Percentiles rank a stretch among this genome's conserved stretches.
phyloP scores from a whole-genome alignment of 2,888 invertebrate species.

The Dichetophora obliterata region DNA sequence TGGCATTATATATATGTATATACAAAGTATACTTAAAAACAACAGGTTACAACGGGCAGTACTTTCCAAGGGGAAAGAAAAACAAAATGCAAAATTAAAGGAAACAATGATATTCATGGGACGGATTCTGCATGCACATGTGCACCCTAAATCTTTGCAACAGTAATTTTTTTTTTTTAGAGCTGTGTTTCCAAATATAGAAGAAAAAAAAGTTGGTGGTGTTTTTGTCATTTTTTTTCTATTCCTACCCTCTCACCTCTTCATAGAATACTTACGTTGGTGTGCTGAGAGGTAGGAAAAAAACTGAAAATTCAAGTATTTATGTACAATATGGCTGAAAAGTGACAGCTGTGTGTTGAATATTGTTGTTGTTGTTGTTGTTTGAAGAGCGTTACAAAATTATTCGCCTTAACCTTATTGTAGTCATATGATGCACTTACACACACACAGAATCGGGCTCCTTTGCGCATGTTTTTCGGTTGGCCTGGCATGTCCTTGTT shows the following conservation, averaged over 20 bases:
- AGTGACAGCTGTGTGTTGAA: constrained; percentile 29
- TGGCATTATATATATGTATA: too few relatives aligned
- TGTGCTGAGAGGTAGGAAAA: neutral
- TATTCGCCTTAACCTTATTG: constrained; percentile 25
- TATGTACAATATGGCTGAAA: neutral
- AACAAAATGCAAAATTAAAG: neutral
- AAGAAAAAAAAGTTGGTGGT: neutral
- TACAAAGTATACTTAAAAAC: neutral
- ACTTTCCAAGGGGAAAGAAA: neutral
- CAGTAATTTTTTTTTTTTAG: neutral
- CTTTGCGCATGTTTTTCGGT: neutral
- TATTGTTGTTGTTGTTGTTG: neutral
- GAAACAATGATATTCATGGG: neutral
- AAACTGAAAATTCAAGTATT: neutral
- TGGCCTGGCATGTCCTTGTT: constrained; percentile 8
- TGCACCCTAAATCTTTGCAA: constrained; percentile 5
- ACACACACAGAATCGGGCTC: neutral
- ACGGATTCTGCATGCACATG: neutral
- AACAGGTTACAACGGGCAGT: constrained; percentile 16
- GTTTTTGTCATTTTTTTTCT: neutral
- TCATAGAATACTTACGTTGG: too few relatives aligned
- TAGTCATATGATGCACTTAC: neutral
- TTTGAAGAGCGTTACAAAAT: constrained; percentile 33
- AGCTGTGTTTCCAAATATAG: neutral
- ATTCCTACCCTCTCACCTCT: neutral